Evolutionary conservation across 2,888 invertebrate genomes (phyloP).

Genomic region (Argyresthia albistria): DNA sequence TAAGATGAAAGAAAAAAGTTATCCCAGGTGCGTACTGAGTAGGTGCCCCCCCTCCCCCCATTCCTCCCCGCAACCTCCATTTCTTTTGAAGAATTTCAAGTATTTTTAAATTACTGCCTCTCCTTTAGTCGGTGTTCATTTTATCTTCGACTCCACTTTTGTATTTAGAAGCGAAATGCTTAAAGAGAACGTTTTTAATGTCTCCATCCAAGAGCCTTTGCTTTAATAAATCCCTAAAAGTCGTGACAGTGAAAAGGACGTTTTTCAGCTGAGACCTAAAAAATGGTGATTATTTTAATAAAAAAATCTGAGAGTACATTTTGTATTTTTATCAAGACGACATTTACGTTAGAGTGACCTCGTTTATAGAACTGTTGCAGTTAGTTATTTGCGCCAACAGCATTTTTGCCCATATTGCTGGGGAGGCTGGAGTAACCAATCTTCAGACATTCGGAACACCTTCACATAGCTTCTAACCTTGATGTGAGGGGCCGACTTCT

Average conservation of each 20-base stretch:
- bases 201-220: slow-evolving; percentile 20
- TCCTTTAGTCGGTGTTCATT: slow-evolving; percentile 32
- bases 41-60: slow-evolving; percentile 14
- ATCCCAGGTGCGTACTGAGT: slow-evolving; percentile 38
- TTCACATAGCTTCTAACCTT: too few relatives aligned
- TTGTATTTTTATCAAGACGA: too few relatives aligned
- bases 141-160: slow-evolving; percentile 47
- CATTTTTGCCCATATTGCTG: too few relatives aligned
- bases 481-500: too few relatives aligned
- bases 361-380: too few relatives aligned
- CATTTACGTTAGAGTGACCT: too few relatives aligned
- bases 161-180: slow-evolving; percentile 28
- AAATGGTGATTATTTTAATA: slow-evolving; percentile 40
- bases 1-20: slow-evolving; percentile 42
- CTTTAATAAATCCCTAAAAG: neutral
- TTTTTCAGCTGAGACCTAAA: slow-evolving; percentile 32
- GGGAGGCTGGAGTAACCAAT: too few relatives aligned
- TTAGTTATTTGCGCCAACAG: too few relatives aligned
- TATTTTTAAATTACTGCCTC: slow-evolving; percentile 44
- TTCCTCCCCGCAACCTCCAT: slow-evolving; percentile 17
- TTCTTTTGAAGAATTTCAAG: slow-evolving; percentile 39
- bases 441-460: too few relatives aligned
- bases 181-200: slow-evolving; percentile 31
- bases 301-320: slow-evolving; percentile 1
- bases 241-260: slow-evolving; percentile 39